Evolutionary conservation across 2,797 vertebrate genomes (phyloP).

Genomic region (Sparus aurata): DNA sequence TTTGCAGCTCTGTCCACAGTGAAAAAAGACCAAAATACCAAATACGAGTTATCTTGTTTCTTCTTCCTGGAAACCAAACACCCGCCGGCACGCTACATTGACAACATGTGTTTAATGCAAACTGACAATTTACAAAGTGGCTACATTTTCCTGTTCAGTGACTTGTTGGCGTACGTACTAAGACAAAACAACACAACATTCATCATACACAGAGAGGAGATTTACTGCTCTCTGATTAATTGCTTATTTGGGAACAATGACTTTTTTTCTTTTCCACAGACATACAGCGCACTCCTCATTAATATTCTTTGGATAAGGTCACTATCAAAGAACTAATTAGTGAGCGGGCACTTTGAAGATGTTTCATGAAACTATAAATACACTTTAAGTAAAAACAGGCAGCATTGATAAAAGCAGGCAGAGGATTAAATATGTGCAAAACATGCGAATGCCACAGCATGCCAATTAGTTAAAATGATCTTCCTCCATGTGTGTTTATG

Average conservation of each 20-base stretch:
- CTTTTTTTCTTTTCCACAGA: neutral
- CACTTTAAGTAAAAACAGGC: neutral
- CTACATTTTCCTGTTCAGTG: neutral
- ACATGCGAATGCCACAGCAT: constrained; percentile 2
- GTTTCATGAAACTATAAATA: constrained; percentile 21
- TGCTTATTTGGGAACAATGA: constrained; percentile 12
- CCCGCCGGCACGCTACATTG: neutral
- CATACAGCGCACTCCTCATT: constrained; percentile 24
- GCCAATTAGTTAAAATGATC: neutral
- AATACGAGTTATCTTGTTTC: neutral
- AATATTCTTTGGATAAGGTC: constrained; percentile 21
- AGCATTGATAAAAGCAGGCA: constrained; percentile 7
- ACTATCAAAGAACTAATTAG: constrained; percentile 30
- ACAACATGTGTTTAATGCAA: neutral
- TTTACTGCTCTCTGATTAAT: neutral
- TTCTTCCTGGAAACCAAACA: neutral
- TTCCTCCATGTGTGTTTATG: neutral
- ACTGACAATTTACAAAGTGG: neutral
- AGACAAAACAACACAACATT: neutral
- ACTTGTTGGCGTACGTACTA: neutral
- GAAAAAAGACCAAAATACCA: neutral
- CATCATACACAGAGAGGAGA: neutral
- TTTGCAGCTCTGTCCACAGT: neutral
- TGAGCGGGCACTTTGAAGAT: constrained; percentile 4
- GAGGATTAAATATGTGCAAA: neutral